Evolutionary conservation across 1,140 invertebrate species (phyloP), one percentile per base, ranked within the genome.

Genomic region (Plectrocnemia conspersa): DNA sequence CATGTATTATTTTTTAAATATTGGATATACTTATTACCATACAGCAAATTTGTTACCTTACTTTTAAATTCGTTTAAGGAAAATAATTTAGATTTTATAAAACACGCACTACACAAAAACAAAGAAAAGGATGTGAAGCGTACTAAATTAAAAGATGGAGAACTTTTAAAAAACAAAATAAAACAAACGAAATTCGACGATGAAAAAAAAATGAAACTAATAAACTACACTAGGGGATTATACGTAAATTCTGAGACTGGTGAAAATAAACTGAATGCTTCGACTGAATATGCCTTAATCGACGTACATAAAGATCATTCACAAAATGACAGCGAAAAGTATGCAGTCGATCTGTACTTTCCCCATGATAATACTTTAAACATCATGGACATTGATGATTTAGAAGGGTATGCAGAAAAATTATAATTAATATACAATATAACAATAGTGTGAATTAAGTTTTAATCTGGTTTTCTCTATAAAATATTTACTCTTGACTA

Each of bases 301-400:
- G 74, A 76, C 59, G 61, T 76, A 11, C 41, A 54, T 45, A 58
- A 69, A 42, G 68, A 55, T 18, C 58, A 64, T 19, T 61, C 63
- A 27, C 42, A 45, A 9, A 48, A 32, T 15, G 44, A 48, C 19
- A 61, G 63, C 18, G 55, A 62, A 0, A 58, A 67, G 35, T 80
- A 75, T 66, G 76, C 74, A 16, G 79, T 78, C 64, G 78, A 80
- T 65, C 64, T 80, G 24, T 80, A 80, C 57, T 75, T 74, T 11
- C 67, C 74, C 22, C 67, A 68, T 38, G 74, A 74, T 46, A 67
- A 75, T 64, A 74, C 77, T 56, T 75, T 79, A 66, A 70, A 75
- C 62, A 70, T 78, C 29, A 67, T 68, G 3, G 71, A 77, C 67
- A 63, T 79, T 41, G 72, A 77, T 64, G 73, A 77, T 64, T 64